phyloP scores from a whole-genome alignment of 2,888 invertebrate species.

The Netelia inedita region DNA sequence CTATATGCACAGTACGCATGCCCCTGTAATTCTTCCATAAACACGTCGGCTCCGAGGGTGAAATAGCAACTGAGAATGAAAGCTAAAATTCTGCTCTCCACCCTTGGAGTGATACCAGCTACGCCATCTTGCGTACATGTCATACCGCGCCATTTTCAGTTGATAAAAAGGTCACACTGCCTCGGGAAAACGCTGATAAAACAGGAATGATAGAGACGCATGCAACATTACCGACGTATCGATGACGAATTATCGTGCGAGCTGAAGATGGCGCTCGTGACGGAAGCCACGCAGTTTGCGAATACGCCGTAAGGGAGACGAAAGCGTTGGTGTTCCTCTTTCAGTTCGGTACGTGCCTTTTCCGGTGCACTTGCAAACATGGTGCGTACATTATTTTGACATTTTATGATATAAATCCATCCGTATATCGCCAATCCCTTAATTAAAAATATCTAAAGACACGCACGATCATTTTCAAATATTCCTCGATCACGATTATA shows the following conservation, averaged over 20 bases:
- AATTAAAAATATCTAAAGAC: slow-evolving; percentile 1
- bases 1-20: slow-evolving; percentile 51
- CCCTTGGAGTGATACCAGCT: neutral
- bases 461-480: slow-evolving; percentile 16
- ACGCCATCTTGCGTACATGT: slow-evolving; percentile 24
- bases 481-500: slow-evolving; percentile 16
- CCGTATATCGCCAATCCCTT: slow-evolving; percentile 70
- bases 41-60: neutral
- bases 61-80: slow-evolving; percentile 19
- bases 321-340: slow-evolving; percentile 70
- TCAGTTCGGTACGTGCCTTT: slow-evolving; percentile 73
- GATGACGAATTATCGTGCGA: neutral
- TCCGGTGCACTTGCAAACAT: slow-evolving; percentile 78
- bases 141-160: neutral
- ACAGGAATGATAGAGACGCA: too few species aligned
- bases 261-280: neutral
- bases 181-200: too few species aligned
- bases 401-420: slow-evolving; percentile 72
- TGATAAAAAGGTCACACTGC: slow-evolving; percentile 1
- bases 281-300: slow-evolving; percentile 41
- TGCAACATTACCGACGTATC: too few species aligned
- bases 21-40: slow-evolving; percentile 1
- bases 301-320: slow-evolving; percentile 41
- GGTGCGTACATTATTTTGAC: slow-evolving; percentile 76
- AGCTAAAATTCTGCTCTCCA: neutral